Evolutionary conservation across 1,140 invertebrate genomes (phyloP).

Genomic region (Drosophila azteca): DNA sequence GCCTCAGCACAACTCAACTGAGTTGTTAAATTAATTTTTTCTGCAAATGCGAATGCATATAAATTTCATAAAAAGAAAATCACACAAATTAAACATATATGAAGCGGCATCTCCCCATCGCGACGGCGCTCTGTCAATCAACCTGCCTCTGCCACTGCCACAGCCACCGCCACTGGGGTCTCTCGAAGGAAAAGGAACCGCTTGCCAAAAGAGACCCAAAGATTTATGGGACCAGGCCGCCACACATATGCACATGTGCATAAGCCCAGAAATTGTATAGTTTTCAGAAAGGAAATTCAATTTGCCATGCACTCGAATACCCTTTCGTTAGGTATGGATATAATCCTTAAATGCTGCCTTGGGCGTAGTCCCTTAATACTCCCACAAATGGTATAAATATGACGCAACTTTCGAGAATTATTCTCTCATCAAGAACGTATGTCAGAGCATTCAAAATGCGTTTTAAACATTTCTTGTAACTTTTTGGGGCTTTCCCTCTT

Average conservation of each 20-base stretch:
- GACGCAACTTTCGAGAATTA: not conserved
- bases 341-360: too few species aligned
- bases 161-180: constrained; percentile 3
- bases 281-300: constrained; percentile 66
- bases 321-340: not conserved
- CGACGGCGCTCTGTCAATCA: constrained; percentile 67
- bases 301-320: constrained; percentile 57
- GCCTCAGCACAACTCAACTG: constrained; percentile 77
- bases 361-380: too few species aligned
- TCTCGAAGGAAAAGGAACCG: constrained; percentile 26
- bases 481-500: constrained; percentile 6
- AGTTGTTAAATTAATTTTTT: constrained; percentile 82
- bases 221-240: constrained; percentile 65
- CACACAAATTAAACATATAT: constrained; percentile 32
- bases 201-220: constrained; percentile 61
- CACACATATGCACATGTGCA: constrained; percentile 52
- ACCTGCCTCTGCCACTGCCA: constrained; percentile 8
- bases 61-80: constrained; percentile 33
- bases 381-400: too few species aligned
- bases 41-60: constrained; percentile 65
- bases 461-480: constrained; percentile 3
- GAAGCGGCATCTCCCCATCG: constrained; percentile 35
- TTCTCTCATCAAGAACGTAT: too few species aligned
- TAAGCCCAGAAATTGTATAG: constrained; percentile 22
- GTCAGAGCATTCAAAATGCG: constrained; percentile 8